Evolutionary conservation across 2,797 vertebrate species (phyloP).

Genomic region (Anabas testudineus): DNA sequence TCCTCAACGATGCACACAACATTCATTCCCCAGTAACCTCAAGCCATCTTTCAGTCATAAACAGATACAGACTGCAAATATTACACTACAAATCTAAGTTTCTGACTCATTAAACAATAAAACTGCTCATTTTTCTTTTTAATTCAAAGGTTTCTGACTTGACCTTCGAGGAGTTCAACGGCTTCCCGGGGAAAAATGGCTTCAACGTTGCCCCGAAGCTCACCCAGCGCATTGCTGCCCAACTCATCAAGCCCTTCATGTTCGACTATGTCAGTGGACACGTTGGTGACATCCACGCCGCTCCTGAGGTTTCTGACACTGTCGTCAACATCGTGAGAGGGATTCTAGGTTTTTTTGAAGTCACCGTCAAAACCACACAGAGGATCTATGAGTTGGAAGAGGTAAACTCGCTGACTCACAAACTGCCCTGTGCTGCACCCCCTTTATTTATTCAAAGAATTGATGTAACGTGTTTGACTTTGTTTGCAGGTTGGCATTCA

Average conservation of each 20-base stretch:
- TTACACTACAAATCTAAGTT: too few relatives aligned
- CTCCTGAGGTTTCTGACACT: constrained; percentile 73
- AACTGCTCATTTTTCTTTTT: constrained; percentile 7
- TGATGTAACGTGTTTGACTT: neutral
- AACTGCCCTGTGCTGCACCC: neutral
- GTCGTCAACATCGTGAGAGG: constrained; percentile 87
- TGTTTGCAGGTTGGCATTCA: constrained; percentile 83
- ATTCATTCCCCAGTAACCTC: neutral
- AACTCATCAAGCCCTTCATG: constrained; percentile 85
- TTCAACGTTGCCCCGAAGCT: constrained; percentile 79
- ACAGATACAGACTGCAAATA: neutral
- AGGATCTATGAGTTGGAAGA: constrained; percentile 85
- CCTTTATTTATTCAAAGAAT: neutral
- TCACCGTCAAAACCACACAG: constrained; percentile 88
- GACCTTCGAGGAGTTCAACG: constrained; percentile 84
- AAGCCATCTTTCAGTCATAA: neutral
- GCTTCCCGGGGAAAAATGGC: constrained; percentile 72
- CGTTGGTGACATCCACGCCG: constrained; percentile 79
- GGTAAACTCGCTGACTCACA: constrained; percentile 59
- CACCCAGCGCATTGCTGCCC: constrained; percentile 75
- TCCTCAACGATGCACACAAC: neutral
- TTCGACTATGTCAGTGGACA: constrained; percentile 87
- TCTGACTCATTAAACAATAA: neutral
- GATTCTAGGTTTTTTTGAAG: constrained; percentile 82
- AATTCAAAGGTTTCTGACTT: constrained; percentile 81